phyloP scores from a whole-genome alignment of 53 echinoderm and acorn worm species.

The Zoroaster sp. region DNA sequence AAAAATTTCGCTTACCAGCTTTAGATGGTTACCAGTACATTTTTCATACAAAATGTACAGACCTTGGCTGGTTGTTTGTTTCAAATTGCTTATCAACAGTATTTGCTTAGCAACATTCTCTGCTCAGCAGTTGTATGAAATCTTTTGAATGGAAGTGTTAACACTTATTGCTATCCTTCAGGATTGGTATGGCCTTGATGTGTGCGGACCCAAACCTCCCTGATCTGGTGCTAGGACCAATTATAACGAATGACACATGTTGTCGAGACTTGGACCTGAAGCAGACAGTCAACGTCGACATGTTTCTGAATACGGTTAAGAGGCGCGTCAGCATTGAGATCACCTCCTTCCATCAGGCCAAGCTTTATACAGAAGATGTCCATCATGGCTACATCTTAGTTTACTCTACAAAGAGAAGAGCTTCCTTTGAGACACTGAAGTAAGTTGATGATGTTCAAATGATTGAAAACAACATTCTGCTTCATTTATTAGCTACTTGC shows the following conservation, averaged over 20 bases:
- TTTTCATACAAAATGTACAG: no score
- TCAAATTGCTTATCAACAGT: no score
- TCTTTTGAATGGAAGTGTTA: background rate
- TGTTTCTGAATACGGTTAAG: conserved; percentile 74
- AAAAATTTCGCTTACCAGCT: no score
- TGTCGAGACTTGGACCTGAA: conserved; percentile 44
- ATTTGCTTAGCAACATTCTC: no score
- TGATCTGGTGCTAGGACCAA: conserved; percentile 81
- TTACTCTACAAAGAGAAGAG: conserved; percentile 85
- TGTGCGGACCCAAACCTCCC: conserved; percentile 86
- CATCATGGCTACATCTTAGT: conserved; percentile 91
- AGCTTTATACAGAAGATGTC: conserved; percentile 53
- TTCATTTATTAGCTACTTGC: no score
- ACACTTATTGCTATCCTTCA: background rate
- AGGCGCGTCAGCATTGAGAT: conserved; percentile 79
- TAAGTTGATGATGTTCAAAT: no score
- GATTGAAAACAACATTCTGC: no score
- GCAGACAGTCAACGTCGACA: conserved; percentile 70
- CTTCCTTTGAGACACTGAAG: conserved; percentile 61
- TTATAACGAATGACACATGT: conserved; percentile 64
- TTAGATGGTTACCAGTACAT: no score
- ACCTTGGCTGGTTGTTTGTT: no score
- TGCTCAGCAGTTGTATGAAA: no score
- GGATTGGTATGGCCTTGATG: conserved; percentile 87
- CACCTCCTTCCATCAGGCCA: conserved; percentile 81